phyloP scores from a whole-genome alignment of 2,797 vertebrate genomes.

The Rhincodon typus region DNA sequence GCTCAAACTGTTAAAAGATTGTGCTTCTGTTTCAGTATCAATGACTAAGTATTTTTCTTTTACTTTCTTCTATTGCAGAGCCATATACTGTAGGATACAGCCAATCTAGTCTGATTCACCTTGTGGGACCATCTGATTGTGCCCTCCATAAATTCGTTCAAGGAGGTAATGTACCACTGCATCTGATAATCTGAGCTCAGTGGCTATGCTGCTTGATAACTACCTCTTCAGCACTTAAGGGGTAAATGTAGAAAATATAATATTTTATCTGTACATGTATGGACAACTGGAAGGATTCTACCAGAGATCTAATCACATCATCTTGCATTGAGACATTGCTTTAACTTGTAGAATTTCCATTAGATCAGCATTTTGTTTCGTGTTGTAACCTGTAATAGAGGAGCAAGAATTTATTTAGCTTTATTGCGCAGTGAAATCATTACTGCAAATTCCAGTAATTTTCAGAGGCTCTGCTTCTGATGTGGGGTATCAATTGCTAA shows the following conservation, averaged over 20 bases:
- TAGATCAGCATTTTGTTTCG: not conserved
- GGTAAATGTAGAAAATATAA: not conserved
- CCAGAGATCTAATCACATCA: not conserved
- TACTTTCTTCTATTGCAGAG: slow-evolving; percentile 57
- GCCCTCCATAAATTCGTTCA: slow-evolving; percentile 80
- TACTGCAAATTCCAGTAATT: not conserved
- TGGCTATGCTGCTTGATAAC: not conserved
- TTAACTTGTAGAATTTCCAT: not conserved
- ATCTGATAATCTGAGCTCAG: not conserved
- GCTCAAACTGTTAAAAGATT: not conserved
- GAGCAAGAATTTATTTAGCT: not conserved
- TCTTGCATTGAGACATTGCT: not conserved
- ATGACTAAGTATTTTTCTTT: not conserved
- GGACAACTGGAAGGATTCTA: not conserved
- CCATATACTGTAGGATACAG: slow-evolving; percentile 78
- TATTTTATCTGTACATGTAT: not conserved
- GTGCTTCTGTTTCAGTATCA: not conserved
- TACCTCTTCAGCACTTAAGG: not conserved
- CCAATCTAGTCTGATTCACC: slow-evolving; percentile 89
- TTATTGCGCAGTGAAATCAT: not conserved
- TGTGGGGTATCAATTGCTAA: too few species aligned
- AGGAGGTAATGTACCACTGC: slow-evolving; percentile 62
- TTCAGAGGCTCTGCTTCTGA: not conserved
- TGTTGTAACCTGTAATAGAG: not conserved
- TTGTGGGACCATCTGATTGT: slow-evolving; percentile 88